Percentiles rank a stretch among this genome's conserved stretches.
Conservation (phyloP, 2,113 vertebrate genomes). For the Channa argus region DNA sequence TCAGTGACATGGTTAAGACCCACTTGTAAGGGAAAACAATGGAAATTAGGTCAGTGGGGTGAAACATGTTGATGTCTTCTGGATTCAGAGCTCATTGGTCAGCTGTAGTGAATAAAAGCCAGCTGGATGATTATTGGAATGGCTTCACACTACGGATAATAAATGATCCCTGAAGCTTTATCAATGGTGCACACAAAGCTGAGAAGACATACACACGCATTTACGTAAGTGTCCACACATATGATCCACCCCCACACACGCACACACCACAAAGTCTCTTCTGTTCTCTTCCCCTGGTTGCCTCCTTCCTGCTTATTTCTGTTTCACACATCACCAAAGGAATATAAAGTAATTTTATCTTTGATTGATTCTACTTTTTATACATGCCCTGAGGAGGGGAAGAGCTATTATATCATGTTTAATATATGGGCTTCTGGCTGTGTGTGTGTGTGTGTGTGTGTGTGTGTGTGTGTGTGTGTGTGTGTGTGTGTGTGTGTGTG, state of each 20-base stretch:
- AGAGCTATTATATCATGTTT: slow-evolving; percentile 51
- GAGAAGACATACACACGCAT: not conserved
- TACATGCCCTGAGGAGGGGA: slow-evolving; percentile 44
- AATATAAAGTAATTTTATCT: slow-evolving; percentile 49
- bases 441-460: slow-evolving; percentile 9
- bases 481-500: slow-evolving; percentile 23
- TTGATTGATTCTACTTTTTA: slow-evolving; percentile 43
- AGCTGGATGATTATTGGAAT: slow-evolving; percentile 50
- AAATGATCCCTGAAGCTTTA: slow-evolving; percentile 15
- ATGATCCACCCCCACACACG: slow-evolving; percentile 5
- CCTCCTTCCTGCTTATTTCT: slow-evolving; percentile 33
- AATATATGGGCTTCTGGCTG: slow-evolving; percentile 39
- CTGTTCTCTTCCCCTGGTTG: slow-evolving; percentile 5
- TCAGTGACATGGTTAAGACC: slow-evolving; percentile 46
- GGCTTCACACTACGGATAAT: slow-evolving; percentile 29
- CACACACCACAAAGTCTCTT: not conserved
- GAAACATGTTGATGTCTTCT: slow-evolving; percentile 71
- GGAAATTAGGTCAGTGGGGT: slow-evolving; percentile 73
- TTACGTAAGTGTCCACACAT: not conserved
- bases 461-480: slow-evolving; percentile 20
- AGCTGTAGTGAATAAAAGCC: slow-evolving; percentile 68
- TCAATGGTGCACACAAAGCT: slow-evolving; percentile 12
- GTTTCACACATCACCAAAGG: slow-evolving; percentile 45
- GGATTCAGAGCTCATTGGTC: slow-evolving; percentile 65
- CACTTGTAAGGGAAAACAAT: slow-evolving; percentile 53